phyloP scores from a whole-genome alignment of 1,140 invertebrate genomes.

The Ericerus pela region DNA sequence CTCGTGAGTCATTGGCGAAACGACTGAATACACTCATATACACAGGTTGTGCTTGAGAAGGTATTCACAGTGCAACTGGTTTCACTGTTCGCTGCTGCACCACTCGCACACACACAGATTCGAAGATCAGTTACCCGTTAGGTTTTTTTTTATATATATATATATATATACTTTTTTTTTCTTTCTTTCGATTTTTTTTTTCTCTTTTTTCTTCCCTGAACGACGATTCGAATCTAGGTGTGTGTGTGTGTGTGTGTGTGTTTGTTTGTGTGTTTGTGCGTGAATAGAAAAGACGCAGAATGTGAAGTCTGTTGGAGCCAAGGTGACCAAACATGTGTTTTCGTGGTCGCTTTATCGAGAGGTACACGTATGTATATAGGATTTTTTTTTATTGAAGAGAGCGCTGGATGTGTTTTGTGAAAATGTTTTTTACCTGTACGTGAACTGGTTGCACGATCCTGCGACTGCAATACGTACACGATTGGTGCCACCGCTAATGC shows the following conservation, averaged over 20 bases:
- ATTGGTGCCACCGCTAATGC: too few species aligned
- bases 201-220: too few species aligned
- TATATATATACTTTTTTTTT: background rate
- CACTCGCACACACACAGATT: background rate
- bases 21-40: background rate
- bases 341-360: background rate
- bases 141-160: background rate
- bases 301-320: too few species aligned
- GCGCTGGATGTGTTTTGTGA: too few species aligned
- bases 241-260: too few species aligned
- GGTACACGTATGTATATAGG: too few species aligned
- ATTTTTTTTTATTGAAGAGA: too few species aligned
- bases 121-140: slow-evolving; percentile 7
- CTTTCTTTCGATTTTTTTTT: too few species aligned
- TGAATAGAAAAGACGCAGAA: too few species aligned
- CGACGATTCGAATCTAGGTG: too few species aligned
- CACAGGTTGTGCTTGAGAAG: background rate
- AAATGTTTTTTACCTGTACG: background rate
- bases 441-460: background rate
- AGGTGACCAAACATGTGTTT: slow-evolving; percentile 8
- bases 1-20: background rate
- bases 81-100: background rate
- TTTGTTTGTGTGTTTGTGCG: too few species aligned
- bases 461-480: too few species aligned
- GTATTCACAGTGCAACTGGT: slow-evolving; percentile 1